Evolutionary conservation across 2,888 invertebrate genomes (phyloP).

Genomic region (Epistrophe grossulariae): DNA sequence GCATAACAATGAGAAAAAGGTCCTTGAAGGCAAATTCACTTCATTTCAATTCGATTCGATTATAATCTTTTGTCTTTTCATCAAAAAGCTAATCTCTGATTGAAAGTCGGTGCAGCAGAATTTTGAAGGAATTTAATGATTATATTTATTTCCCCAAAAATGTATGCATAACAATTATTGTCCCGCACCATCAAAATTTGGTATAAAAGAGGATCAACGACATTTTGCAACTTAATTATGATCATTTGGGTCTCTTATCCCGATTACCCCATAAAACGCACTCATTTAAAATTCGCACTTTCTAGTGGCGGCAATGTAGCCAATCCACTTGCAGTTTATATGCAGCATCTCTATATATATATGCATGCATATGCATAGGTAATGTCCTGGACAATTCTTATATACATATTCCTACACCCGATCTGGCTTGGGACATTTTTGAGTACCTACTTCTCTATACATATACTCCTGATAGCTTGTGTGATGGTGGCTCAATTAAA

Average conservation of each 20-base stretch:
- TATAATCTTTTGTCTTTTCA: slow-evolving; percentile 61
- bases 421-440: slow-evolving; percentile 29
- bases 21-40: slow-evolving; percentile 45
- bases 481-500: slow-evolving; percentile 60
- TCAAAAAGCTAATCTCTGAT: slow-evolving; percentile 47
- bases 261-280: slow-evolving; percentile 58
- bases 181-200: neutral
- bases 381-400: neutral
- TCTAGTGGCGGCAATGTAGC: slow-evolving; percentile 20
- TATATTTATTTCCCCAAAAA: slow-evolving; percentile 3
- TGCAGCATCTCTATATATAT: neutral
- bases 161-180: slow-evolving; percentile 1
- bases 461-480: slow-evolving; percentile 14
- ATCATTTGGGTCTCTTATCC: slow-evolving; percentile 68
- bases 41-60: slow-evolving; percentile 33
- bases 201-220: slow-evolving; percentile 38
- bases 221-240: slow-evolving; percentile 60
- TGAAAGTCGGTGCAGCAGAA: slow-evolving; percentile 39
- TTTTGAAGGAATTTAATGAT: neutral
- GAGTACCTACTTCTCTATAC: neutral
- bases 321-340: slow-evolving; percentile 55
- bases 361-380: neutral
- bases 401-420: neutral
- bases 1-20: slow-evolving; percentile 51
- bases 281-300: slow-evolving; percentile 71